Conservation (phyloP, 37 sponge, comb jelly and placozoan species). For the Ephydatia muelleri region DNA sequence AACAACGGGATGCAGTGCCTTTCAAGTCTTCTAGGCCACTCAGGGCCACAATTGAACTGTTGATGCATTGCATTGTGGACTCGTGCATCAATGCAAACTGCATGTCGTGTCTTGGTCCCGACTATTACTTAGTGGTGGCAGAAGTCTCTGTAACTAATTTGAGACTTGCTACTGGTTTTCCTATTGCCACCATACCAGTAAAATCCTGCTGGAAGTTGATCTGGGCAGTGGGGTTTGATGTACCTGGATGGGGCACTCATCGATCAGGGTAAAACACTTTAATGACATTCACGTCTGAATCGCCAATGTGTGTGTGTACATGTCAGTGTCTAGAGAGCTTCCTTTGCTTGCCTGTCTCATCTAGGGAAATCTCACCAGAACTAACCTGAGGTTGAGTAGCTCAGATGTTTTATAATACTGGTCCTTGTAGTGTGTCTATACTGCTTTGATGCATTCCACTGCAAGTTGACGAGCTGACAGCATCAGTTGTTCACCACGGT, state of each 20-base stretch:
- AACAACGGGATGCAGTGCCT: no score
- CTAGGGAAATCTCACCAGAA: slow-evolving; percentile 43
- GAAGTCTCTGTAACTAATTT: background rate
- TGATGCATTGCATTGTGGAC: no score
- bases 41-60: no score
- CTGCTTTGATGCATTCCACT: background rate
- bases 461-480: slow-evolving; percentile 28
- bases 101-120: no score
- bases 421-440: background rate
- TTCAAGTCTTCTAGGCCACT: no score
- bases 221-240: slow-evolving; percentile 21
- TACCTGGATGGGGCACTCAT: background rate
- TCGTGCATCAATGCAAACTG: no score
- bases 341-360: slow-evolving; percentile 39
- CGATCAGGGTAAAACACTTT: slow-evolving; percentile 38
- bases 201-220: slow-evolving; percentile 1
- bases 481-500: slow-evolving; percentile 34
- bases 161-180: background rate
- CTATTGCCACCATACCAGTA: slow-evolving; percentile 33
- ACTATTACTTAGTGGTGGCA: no score
- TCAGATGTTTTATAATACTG: slow-evolving; percentile 2
- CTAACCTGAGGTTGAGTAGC: background rate
- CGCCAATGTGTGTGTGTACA: background rate
- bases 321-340: slow-evolving; percentile 56
- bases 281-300: no score